A percentile compares a stretch with the other conserved stretches of the same genome.
These are phyloP conservation scores for Clinocottus analis DNA, from an alignment of 2,113 vertebrate species.

Conservation along the genomic window DNA sequence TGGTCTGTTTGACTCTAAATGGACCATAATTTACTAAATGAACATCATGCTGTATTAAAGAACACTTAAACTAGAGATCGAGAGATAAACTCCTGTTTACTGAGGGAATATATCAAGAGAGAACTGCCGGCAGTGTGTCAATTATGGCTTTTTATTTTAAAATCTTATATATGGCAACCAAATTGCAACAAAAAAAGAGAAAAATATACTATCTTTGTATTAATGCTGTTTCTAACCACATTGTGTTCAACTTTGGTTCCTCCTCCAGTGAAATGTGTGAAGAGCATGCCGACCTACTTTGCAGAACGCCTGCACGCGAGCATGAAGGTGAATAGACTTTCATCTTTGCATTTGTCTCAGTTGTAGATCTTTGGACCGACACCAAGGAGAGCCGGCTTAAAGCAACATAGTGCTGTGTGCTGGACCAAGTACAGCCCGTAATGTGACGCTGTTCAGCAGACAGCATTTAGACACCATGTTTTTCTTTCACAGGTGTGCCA, in stretches of 20 bases:
- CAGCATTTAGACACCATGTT: too few species aligned
- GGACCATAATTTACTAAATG: too few species aligned
- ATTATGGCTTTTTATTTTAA: too few species aligned
- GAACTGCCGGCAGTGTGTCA: too few species aligned
- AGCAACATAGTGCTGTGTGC: neutral
- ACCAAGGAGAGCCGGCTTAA: neutral
- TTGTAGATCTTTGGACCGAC: neutral
- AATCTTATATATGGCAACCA: too few species aligned
- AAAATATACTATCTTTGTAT: neutral
- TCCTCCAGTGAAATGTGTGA: conserved; percentile 77
- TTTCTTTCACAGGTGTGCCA: neutral
- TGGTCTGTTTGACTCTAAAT: too few species aligned
- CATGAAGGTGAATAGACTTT: conserved; percentile 70
- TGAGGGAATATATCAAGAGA: too few species aligned
- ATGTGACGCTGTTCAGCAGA: neutral
- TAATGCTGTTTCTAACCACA: neutral
- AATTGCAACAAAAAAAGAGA: neutral
- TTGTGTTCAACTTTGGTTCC: neutral
- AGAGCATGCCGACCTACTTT: conserved; percentile 69
- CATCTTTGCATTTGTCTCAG: neutral
- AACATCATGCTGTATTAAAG: too few species aligned
- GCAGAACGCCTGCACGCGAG: conserved; percentile 71
- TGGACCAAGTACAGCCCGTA: neutral
- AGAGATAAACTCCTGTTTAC: too few species aligned
- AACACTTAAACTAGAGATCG: too few species aligned